A percentile compares a stretch with the other conserved stretches of the same genome.
These are phyloP conservation scores for Mastomys coucha DNA, from an alignment of 2,113 vertebrate genomes.

Conservation along the genomic window DNA sequence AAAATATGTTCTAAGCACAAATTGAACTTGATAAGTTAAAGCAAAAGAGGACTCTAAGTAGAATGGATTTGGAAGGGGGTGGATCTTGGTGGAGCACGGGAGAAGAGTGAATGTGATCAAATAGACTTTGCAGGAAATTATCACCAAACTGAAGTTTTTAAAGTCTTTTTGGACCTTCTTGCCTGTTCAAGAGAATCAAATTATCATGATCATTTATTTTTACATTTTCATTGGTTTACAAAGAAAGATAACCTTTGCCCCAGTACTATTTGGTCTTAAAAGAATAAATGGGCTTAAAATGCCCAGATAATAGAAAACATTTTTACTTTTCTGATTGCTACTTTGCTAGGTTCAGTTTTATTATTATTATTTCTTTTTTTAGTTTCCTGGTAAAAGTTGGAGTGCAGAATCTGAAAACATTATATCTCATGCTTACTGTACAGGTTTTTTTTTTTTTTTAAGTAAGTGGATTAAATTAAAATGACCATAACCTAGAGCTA, in stretches of 20 bases:
- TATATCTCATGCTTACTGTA: neutral
- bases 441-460: constrained; percentile 51
- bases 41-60: neutral
- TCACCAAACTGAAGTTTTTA: neutral
- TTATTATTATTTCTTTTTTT: neutral
- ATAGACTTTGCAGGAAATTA: neutral
- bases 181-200: neutral
- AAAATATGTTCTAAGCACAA: neutral
- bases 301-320: neutral
- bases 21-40: neutral
- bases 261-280: neutral
- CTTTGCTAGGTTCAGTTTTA: constrained; percentile 5
- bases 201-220: neutral
- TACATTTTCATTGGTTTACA: constrained; percentile 24
- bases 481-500: neutral
- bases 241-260: neutral
- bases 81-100: neutral
- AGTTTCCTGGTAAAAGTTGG: constrained; percentile 6
- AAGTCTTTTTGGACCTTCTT: constrained; percentile 2
- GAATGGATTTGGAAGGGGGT: neutral
- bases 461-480: constrained; percentile 1
- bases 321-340: neutral
- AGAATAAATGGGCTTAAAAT: constrained; percentile 15
- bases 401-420: neutral
- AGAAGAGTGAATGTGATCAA: neutral